A percentile compares a stretch with the other conserved stretches of the same genome.
Evolutionary conservation across 2,113 vertebrate genomes (phyloP).

Genomic region (Petrocephalus microphthalmus): DNA sequence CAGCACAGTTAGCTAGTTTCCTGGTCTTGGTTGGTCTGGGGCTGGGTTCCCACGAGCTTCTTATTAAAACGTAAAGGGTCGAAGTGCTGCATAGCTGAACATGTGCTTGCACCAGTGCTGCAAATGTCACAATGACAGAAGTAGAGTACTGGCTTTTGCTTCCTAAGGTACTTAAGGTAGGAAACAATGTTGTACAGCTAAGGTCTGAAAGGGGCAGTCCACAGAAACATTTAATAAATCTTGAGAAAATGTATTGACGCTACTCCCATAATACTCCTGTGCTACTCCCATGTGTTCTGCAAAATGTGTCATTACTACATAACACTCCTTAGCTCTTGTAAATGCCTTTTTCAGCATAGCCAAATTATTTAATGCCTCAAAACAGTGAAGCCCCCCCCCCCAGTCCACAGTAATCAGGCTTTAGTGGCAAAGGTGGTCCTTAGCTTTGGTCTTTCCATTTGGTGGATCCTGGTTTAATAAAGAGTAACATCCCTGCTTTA

Average conservation of each 20-base stretch:
- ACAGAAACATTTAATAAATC: background rate
- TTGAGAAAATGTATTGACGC: background rate
- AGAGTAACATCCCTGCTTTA: background rate
- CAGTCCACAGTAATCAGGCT: background rate
- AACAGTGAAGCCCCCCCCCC: background rate
- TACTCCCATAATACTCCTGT: background rate
- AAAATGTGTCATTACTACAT: background rate
- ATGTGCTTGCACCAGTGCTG: background rate
- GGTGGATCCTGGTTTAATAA: background rate
- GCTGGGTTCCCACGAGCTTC: background rate
- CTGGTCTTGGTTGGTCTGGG: background rate
- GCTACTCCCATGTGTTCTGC: background rate
- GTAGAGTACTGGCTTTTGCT: background rate
- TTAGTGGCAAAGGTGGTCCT: background rate
- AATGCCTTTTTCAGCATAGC: background rate
- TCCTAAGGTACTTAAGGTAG: background rate
- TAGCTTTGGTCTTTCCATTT: background rate
- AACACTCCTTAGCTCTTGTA: background rate
- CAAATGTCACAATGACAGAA: background rate
- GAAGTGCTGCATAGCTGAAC: background rate
- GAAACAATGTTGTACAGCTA: background rate
- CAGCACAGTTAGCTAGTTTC: background rate
- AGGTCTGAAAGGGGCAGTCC: background rate
- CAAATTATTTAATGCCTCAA: background rate
- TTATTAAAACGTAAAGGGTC: background rate